Percentiles rank a stretch among this genome's conserved stretches.
Conservation (phyloP, 2,113 vertebrate species). For the Seriola rivoliana region DNA sequence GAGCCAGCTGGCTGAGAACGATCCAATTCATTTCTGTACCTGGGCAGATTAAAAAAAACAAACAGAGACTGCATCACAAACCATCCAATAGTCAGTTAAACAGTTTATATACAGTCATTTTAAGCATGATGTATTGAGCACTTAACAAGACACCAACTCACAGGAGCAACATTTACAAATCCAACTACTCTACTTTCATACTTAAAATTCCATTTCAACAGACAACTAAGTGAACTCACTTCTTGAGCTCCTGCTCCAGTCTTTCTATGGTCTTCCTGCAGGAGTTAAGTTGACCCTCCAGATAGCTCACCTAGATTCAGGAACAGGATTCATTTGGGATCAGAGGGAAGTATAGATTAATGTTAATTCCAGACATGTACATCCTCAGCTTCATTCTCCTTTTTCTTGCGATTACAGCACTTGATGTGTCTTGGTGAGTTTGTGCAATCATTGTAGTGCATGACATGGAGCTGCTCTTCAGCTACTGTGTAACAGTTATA, state of each 20-base stretch:
- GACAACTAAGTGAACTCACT: constrained; percentile 78
- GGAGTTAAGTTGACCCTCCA: constrained; percentile 91
- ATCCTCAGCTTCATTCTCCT: not conserved
- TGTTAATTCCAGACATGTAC: not conserved
- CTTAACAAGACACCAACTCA: not conserved
- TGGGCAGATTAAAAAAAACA: constrained; percentile 71
- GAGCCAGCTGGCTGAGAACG: constrained; percentile 82
- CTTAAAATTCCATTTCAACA: not conserved
- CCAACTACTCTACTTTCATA: not conserved
- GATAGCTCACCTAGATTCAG: constrained; percentile 83
- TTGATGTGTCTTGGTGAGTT: not conserved
- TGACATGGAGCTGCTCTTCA: not conserved
- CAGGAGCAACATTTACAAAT: not conserved
- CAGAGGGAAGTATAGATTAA: not conserved
- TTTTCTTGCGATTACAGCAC: not conserved
- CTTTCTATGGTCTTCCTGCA: constrained; percentile 90
- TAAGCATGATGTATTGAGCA: not conserved
- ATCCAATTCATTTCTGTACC: constrained; percentile 91
- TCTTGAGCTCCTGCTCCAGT: constrained; percentile 93
- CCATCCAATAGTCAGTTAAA: not conserved
- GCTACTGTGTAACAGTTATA: not conserved
- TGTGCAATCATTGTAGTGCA: not conserved
- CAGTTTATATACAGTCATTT: not conserved
- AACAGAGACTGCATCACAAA: constrained; percentile 11
- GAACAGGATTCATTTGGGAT: constrained; percentile 1